These are phyloP conservation scores for Patella caerulea DNA, from an alignment of 2,888 invertebrate species.

Conservation along the genomic window DNA sequence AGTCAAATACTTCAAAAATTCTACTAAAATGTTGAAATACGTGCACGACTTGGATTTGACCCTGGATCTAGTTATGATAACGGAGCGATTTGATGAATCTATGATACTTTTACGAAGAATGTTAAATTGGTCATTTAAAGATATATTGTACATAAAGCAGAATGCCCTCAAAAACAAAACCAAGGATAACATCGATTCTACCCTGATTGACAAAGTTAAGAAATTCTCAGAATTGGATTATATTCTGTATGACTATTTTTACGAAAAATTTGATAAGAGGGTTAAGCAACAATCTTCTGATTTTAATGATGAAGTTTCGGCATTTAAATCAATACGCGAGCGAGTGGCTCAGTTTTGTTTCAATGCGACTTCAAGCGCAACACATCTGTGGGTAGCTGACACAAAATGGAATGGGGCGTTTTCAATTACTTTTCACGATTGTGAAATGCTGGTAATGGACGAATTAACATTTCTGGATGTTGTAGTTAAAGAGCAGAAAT, in stretches of 20 bases:
- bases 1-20: slow-evolving; percentile 22
- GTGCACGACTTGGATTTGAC: slow-evolving; percentile 41
- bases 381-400: too few species aligned
- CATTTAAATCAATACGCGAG: not conserved
- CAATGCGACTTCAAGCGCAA: not conserved
- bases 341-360: not conserved
- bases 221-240: not conserved
- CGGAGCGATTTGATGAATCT: slow-evolving; percentile 50
- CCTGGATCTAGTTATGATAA: slow-evolving; percentile 45
- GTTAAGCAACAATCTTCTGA: not conserved
- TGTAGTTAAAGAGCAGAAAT: not conserved
- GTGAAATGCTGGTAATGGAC: slow-evolving; percentile 28
- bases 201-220: not conserved
- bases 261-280: not conserved
- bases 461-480: slow-evolving; percentile 32
- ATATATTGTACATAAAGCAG: slow-evolving; percentile 38
- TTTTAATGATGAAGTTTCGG: not conserved
- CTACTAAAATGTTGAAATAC: slow-evolving; percentile 29
- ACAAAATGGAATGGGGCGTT: slow-evolving; percentile 10
- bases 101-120: slow-evolving; percentile 43
- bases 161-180: not conserved
- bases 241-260: not conserved
- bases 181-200: slow-evolving; percentile 18
- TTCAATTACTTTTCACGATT: slow-evolving; percentile 27
- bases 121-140: slow-evolving; percentile 44